Evolutionary conservation across 2,888 invertebrate genomes (phyloP).

Genomic region (Dendrolimus houi): DNA sequence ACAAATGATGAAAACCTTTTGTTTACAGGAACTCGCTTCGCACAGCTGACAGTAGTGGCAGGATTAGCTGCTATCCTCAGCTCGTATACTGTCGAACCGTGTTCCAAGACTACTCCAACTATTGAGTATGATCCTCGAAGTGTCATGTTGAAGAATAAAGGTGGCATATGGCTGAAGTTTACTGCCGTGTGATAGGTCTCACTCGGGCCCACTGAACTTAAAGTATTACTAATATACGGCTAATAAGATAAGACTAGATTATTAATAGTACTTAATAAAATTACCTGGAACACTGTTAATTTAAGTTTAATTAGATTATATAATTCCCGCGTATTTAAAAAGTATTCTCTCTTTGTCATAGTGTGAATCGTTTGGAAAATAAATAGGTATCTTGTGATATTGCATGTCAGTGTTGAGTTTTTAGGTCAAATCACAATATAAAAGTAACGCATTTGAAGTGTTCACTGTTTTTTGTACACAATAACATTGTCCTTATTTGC

Average conservation of each 20-base stretch:
- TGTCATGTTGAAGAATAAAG: slow-evolving; percentile 66
- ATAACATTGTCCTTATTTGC: neutral
- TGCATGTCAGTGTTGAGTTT: neutral
- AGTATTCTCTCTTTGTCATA: neutral
- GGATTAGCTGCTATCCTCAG: slow-evolving; percentile 48
- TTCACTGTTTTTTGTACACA: neutral
- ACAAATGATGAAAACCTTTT: neutral
- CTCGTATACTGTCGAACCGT: slow-evolving; percentile 48
- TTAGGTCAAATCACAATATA: neutral
- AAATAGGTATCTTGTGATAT: neutral
- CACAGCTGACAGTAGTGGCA: slow-evolving; percentile 51
- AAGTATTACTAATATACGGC: neutral
- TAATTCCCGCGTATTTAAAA: neutral
- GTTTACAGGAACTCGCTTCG: slow-evolving; percentile 56
- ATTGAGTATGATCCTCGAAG: slow-evolving; percentile 63
- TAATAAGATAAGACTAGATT: no score
- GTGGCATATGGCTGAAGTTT: slow-evolving; percentile 61
- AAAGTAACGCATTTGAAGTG: neutral
- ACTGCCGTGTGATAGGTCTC: slow-evolving; percentile 17
- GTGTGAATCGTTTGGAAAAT: neutral
- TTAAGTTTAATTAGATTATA: no score
- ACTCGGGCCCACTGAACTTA: slow-evolving; percentile 4
- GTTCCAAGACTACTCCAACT: slow-evolving; percentile 45
- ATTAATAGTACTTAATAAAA: no score
- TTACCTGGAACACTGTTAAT: no score